Evolutionary conservation across 2,888 invertebrate species (phyloP), one percentile per base, ranked within the genome.

Genomic region (Phyto melanocephala): DNA sequence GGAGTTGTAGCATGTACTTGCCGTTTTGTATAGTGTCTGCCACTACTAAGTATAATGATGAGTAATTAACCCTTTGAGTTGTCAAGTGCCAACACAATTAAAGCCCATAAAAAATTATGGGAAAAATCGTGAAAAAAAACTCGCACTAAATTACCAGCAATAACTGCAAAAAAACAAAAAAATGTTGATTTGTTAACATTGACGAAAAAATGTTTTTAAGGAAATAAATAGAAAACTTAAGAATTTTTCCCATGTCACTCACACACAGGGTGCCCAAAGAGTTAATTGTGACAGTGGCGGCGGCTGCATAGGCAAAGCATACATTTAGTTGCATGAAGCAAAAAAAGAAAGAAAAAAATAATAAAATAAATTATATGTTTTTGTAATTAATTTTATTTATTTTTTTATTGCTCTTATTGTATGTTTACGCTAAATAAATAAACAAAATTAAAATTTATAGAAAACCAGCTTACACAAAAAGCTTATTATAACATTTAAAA

Each of bases 1-100:
- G 11, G 8, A 22, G 52, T 62, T 28, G 20, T 35, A 54, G n/a
- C 6, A 52, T n/a, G 17, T 20, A 54, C 11, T 67, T 40, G 42
- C 40, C 40, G 56, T 67, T 35, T 11, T 54, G 42, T 24, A 74
- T 33, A 52, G 28, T 75, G 33, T 56, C 45, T 56, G 45, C 63
- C 35, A 58, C 24, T 40, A 37, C 33, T 60, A n/a, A n/a, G n/a
- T n/a, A n/a, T n/a, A n/a, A 37, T 77, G 54, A 70, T 62, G 54
- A 70, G 70, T 70, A 70, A 77, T 77, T 77, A 77, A 77, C 77
- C 77, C 68, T 70, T 77, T 70, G 54, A 77, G 77, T 63, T 54
- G 58, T 62, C 11, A 62, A 52, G 62, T 65, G 60, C 40, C 77
- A 62, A 62, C 37, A 24, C 62, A 70, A 77, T 77, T 70, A 70